Base-by-base conservation (phyloP, 2,888 invertebrate genomes). In the Thymelicus lineola region DNA sequence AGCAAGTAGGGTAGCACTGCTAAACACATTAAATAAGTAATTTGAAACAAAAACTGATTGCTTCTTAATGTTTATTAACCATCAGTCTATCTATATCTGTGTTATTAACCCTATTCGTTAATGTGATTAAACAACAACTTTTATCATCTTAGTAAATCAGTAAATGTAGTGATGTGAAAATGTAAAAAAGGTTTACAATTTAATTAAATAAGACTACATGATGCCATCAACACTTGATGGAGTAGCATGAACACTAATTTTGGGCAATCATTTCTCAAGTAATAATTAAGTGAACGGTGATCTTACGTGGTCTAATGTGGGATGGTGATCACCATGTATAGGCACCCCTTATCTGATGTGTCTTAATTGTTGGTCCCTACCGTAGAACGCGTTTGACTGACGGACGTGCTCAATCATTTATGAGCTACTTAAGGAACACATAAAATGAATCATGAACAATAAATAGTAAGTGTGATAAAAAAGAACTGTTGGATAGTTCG, bases 221-320 rank as follows among this genome's bases (percentile, higher is more conserved):
- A 35, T 35, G n/a, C 17, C 67, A 55, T 53, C 55, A 14, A 10
- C 35, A 15, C 6, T 57, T 53, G 7, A 7, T 3, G 48, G 53
- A 38, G 78, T 79, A 80, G 80, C 79, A 89, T 90, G 82, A 85
- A 90, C 90, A 88, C 87, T 91, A 83, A 85, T 79, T 79, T 82
- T 81, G 79, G 80, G 79, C 80, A 75, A 81, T 79, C 77, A 81
- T 83, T 83, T 81, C 80, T 77, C 80, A 73, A 72, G 70, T 72
- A 74, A 76, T 86, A 85, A 86, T 88, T 82, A 86, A 83, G 74
- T 75, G 74, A 71, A 78, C 80, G 76, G 77, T 81, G 48, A 50
- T 50, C 48, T 9, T 76, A 79, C 79, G 76, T 76, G 42, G 17
- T 83, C 87, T 89, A 88, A 89, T 88, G 75, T 86, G 84, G 82